Percentiles rank a stretch among this genome's conserved stretches.
phyloP scores from a whole-genome alignment of 2,888 invertebrate genomes.

The Resseliella maxima region DNA sequence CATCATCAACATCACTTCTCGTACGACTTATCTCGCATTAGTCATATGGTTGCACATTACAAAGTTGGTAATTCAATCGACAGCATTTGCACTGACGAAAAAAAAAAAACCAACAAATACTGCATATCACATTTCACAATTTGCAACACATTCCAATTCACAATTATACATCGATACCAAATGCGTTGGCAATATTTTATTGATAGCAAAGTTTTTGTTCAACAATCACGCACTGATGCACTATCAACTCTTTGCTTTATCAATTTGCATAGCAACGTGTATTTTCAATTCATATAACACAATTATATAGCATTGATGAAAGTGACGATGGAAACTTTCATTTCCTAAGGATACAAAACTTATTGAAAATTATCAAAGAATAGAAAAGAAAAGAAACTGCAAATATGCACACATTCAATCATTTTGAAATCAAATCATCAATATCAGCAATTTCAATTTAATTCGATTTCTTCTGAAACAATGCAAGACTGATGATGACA shows the following conservation, averaged over 20 bases:
- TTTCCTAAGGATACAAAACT: not conserved
- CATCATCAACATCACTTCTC: not conserved
- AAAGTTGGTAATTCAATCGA: constrained; percentile 43
- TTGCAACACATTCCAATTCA: not conserved
- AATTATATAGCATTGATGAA: not conserved
- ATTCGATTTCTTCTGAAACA: not conserved
- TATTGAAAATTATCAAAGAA: not conserved
- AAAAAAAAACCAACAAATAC: not conserved
- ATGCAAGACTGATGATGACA: constrained; percentile 30
- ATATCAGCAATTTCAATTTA: not conserved
- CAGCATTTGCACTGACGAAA: not conserved
- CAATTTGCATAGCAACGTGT: not conserved
- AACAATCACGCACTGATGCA: not conserved
- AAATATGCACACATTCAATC: not conserved
- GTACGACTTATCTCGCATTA: constrained; percentile 32
- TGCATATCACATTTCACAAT: constrained; percentile 37
- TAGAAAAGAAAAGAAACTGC: not conserved
- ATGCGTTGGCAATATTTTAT: not conserved
- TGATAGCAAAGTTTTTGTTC: not conserved
- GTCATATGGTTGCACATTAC: constrained; percentile 44
- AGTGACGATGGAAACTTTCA: not conserved
- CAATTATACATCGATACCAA: not conserved
- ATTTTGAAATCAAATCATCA: constrained; percentile 15
- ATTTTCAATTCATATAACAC: not conserved
- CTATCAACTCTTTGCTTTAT: not conserved